Evolutionary conservation across 2,888 invertebrate genomes (phyloP), one percentile per base, ranked within the genome.

Genomic region (Tinea semifulvella): DNA sequence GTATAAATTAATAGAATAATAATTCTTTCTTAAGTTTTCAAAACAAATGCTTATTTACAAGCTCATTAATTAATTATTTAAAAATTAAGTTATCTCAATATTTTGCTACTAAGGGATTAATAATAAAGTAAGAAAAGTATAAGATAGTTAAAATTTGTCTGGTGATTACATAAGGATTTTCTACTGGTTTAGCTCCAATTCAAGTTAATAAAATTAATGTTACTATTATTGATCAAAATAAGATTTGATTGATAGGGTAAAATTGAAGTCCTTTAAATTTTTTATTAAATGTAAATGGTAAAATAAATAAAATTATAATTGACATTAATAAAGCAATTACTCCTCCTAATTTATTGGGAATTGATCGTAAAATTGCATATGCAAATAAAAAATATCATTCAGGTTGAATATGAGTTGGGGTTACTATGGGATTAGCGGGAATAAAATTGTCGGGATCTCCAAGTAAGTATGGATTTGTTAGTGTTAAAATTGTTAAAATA

Each of bases 351-450:
- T 92, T 91, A 76, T 89, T 91, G 4, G 91, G 90, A 47, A 92
- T 89, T 27, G 90, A 89, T 18, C 91, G 91, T 58, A 92, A 54
- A 79, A 92, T 91, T 13, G 90, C 88, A 67, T 91, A 91, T 10
- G 91, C 90, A 82, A 91, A 91, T 80, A 92, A 65, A 58, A 91
- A 92, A 65, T 92, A 92, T 86, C 90, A 92, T 85, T 92, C 91
- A 38, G 90, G 91, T 84, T 91, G 88, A 77, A 91, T 91, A 61
- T 91, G 91, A 5, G 84, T 63, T 0, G 91, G 90, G 0, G 90
- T 90, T 11, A 86, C 80, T 75, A 89, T 56, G 0, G 87, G 84
- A 52, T 89, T 88, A 3, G 88, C 89, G 0, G 85, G 85, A 14
- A 84, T 86, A 73, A 89, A 91, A 73, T 90, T 91, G 77, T 90